Conservation (phyloP, 2,797 vertebrate species). For the Oreochromis mossambicus region DNA sequence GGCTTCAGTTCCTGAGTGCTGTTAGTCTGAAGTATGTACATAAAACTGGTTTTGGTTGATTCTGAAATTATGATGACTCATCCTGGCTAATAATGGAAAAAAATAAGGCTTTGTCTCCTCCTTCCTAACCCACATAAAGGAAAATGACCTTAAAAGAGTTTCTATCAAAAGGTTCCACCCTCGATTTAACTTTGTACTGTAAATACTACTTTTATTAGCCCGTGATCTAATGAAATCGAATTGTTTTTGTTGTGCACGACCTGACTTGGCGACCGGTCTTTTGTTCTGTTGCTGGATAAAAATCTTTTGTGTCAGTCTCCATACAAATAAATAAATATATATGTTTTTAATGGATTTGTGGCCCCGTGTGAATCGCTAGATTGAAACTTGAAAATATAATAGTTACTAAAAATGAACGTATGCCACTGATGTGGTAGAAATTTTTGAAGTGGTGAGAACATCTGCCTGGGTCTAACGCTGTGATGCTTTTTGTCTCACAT, state of each 20-base stretch:
- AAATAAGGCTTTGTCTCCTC: conserved; percentile 62
- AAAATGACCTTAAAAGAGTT: conserved; percentile 61
- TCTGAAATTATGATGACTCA: conserved; percentile 77
- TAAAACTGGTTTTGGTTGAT: conserved; percentile 82
- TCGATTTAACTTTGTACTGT: conserved; percentile 47
- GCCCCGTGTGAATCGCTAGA: neutral
- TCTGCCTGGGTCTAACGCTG: neutral
- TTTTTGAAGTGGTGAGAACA: neutral
- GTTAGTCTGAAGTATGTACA: conserved; percentile 66
- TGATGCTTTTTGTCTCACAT: neutral
- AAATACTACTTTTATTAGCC: conserved; percentile 43
- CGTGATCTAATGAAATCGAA: conserved; percentile 5
- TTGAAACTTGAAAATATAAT: neutral
- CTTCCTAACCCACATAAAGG: conserved; percentile 63
- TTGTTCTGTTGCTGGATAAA: neutral
- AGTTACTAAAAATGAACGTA: neutral
- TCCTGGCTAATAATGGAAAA: conserved; percentile 63
- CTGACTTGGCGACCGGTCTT: neutral
- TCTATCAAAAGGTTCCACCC: conserved; percentile 58
- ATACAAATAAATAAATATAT: conserved; percentile 16
- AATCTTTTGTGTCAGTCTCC: conserved; percentile 5
- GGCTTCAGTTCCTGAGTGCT: conserved; percentile 74
- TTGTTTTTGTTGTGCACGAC: conserved; percentile 17
- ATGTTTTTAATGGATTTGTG: neutral
- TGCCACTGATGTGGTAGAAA: neutral